Evolutionary conservation across 2,797 vertebrate species (phyloP), one percentile per base, ranked within the genome.

Genomic region (Cygnus olor): DNA sequence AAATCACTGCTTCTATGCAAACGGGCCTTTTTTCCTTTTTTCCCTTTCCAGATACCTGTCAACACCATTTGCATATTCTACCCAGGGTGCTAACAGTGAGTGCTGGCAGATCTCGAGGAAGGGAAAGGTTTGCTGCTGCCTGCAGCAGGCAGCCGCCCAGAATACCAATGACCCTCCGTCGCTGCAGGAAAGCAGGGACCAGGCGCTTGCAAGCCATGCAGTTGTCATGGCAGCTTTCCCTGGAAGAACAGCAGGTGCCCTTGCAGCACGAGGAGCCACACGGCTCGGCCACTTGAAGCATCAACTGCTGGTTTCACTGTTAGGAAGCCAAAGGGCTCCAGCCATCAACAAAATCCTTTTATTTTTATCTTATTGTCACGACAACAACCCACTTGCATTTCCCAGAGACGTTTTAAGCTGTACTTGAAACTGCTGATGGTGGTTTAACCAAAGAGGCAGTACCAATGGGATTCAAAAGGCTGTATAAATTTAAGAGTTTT

Each of bases 151-250:
- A 96, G 96, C 60, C 58, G 42, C 95, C 90, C 13, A 10, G 96
- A 97, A 97, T 97, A 97, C 40, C 96, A 97, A 85, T 90, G 96
- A 87, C 88, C 80, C 91, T 21, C 60, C 94, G 86, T 96, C 90
- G 68, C 85, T 6, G 61, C 89, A 88, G 90, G 94, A 94, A 68
- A 92, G 87, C 91, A 69, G 61, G 78, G 36, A 10, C 89, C 45
- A 81, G 90, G 90, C 90, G 90, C 60, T 90, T 71, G 64, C 45
- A 88, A 85, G 72, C 89, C 85, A 56, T 6, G 2, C 83, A 81
- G 98, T 97, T 97, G 95, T 92, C 96, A 97, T 89, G 95, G 98
- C 94, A 98, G 97, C 97, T 80, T 73, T 93, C 80, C 76, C 93
- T 81, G 95, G 93, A 92, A 85, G 47, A 82, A 76, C 92, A 91